Percentiles rank a stretch among this genome's conserved stretches.
These are phyloP conservation scores for Tenualosa thibaudeaui DNA, from an alignment of 2,797 vertebrate genomes.

Conservation along the genomic window DNA sequence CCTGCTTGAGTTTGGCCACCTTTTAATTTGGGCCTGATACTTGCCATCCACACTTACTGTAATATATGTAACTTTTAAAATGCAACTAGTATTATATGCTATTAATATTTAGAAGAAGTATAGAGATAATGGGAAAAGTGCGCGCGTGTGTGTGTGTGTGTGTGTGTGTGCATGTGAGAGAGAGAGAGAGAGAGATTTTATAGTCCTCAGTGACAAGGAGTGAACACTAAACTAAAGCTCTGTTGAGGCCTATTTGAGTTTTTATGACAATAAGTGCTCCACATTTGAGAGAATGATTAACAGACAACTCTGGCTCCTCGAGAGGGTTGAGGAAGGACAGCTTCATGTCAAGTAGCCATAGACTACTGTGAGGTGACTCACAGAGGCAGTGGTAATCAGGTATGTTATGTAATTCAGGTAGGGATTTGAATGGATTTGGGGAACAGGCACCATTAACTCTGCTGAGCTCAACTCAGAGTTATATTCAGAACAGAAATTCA, in stretches of 20 bases:
- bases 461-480: background rate
- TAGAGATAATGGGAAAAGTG: too few species aligned
- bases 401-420: background rate
- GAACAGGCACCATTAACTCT: background rate
- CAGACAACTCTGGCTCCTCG: slow-evolving; percentile 28
- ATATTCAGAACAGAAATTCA: too few species aligned
- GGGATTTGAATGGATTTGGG: background rate
- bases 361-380: background rate
- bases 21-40: background rate
- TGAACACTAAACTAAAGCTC: slow-evolving; percentile 29
- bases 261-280: slow-evolving; percentile 53
- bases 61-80: too few species aligned
- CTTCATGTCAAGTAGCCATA: background rate
- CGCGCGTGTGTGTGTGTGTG: too few species aligned
- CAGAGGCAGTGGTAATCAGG: background rate
- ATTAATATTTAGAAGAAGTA: too few species aligned
- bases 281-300: slow-evolving; percentile 67
- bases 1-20: background rate
- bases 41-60: background rate
- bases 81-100: too few species aligned
- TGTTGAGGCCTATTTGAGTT: slow-evolving; percentile 24
- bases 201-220: slow-evolving; percentile 40
- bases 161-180: background rate
- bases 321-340: slow-evolving; percentile 29
- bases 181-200: slow-evolving; percentile 45